Base-by-base conservation (phyloP, 2,113 vertebrate species). In the Triplophysa tibetana region DNA sequence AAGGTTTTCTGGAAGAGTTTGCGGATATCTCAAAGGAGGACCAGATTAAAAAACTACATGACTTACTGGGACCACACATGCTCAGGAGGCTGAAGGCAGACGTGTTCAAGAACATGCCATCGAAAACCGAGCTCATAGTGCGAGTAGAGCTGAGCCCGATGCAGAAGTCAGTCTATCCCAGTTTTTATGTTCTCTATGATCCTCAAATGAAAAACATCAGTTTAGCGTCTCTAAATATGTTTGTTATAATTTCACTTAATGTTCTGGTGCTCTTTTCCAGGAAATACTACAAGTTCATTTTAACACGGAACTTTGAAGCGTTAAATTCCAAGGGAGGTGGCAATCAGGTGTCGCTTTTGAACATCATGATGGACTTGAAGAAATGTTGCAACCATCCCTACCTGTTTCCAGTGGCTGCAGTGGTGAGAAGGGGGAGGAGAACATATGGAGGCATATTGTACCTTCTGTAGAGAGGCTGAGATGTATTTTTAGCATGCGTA, bases 361-460 rank as follows among this genome's bases (percentile, higher is more conserved):
- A 99, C 89, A 99, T 99, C 87, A 99, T 99, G 98, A 99, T 99
- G 98, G 98, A 99, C 86, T 91, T 99, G 90, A 99, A 99, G 92
- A 99, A 99, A 80, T 99, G 98, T 83, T 99, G 98, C 81, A 99
- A 99, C 82, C 97, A 98, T 58, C 98, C 97, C 0, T 99, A 99
- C 88, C 94, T 99, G 84, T 99, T 99, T 83, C 98, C 98, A 0
- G 96, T 99, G 86, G 97, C 97, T 0, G 97, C 97, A 0, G 94
- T 96, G 96, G 96, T 96, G 73, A 80, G 43, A 26, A 13, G 26
- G 77, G 8, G 62, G 26, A 13, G 26, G 66, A 14, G 62, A 45
- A 72, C 19, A 73, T 65, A 10, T 66, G 29, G 21, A 60, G 43
- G 17, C 54, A 45, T 41, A 61, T 75, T 75, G 19, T 26, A 61